Conservation (phyloP, 1,140 invertebrate genomes). For the Drosophila carrolli region DNA sequence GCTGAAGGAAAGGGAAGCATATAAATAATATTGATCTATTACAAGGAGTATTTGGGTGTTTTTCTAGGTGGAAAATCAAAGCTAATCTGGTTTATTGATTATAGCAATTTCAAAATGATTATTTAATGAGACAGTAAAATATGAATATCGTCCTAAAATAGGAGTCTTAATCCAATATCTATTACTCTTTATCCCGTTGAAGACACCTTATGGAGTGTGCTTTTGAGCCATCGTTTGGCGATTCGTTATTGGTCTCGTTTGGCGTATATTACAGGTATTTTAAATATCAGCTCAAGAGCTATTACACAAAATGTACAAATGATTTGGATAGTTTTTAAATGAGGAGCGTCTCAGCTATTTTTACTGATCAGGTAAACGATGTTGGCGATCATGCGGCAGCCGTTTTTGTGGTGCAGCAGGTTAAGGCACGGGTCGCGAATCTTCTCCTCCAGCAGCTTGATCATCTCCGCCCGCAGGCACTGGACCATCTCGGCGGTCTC, state of each 20-base stretch:
- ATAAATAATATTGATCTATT: constrained; percentile 3
- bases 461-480: constrained; percentile 89
- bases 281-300: constrained; percentile 28
- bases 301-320: constrained; percentile 32
- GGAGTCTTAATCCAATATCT: background rate
- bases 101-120: background rate
- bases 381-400: constrained; percentile 91
- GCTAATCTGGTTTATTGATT: background rate
- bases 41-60: background rate
- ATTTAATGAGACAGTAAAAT: background rate
- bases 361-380: constrained; percentile 86
- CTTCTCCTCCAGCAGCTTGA: constrained; percentile 91
- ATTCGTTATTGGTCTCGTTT: constrained; percentile 20
- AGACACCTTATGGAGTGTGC: background rate
- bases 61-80: background rate
- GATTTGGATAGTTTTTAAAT: constrained; percentile 7
- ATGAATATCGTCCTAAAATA: background rate
- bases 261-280: constrained; percentile 10
- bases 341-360: constrained; percentile 57
- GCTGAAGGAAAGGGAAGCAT: background rate
- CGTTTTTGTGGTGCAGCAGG: constrained; percentile 90
- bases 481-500: constrained; percentile 92
- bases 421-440: constrained; percentile 92
- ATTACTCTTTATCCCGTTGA: background rate
- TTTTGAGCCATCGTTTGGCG: constrained; percentile 8